Conservation (phyloP, 2,888 invertebrate genomes). For the Harpalus rubripes region DNA sequence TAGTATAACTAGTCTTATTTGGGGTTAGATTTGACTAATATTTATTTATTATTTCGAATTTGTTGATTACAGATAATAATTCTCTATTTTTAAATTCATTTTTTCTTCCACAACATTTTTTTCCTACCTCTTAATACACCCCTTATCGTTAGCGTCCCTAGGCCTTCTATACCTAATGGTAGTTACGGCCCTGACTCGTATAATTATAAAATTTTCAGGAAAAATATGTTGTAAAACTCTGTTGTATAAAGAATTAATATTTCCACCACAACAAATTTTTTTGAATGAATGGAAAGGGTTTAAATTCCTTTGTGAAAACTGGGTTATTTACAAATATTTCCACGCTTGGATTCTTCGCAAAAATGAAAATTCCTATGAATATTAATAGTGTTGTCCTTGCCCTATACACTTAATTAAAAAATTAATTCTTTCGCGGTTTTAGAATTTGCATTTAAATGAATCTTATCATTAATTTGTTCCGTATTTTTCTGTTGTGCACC, state of each 20-base stretch:
- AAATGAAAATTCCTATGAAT: conserved; percentile 59
- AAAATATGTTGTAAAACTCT: neutral
- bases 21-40: too few relatives aligned
- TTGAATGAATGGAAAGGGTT: neutral
- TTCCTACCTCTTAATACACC: too few relatives aligned
- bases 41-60: too few relatives aligned
- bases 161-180: too few relatives aligned
- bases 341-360: conserved; percentile 7
- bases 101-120: too few relatives aligned
- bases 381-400: conserved; percentile 46
- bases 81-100: too few relatives aligned
- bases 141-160: too few relatives aligned
- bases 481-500: conserved; percentile 1
- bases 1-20: too few relatives aligned
- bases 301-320: neutral
- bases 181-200: too few relatives aligned
- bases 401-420: conserved; percentile 53
- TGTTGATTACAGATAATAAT: too few relatives aligned
- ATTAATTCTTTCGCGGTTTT: conserved; percentile 35
- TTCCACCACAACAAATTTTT: neutral
- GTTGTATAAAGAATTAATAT: neutral
- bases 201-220: too few relatives aligned
- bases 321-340: neutral
- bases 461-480: conserved; percentile 46
- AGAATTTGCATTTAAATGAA: conserved; percentile 58